Percentiles rank a stretch among this genome's conserved stretches.
Evolutionary conservation across 2,113 vertebrate genomes (phyloP).

Genomic region (Mellivora capensis): DNA sequence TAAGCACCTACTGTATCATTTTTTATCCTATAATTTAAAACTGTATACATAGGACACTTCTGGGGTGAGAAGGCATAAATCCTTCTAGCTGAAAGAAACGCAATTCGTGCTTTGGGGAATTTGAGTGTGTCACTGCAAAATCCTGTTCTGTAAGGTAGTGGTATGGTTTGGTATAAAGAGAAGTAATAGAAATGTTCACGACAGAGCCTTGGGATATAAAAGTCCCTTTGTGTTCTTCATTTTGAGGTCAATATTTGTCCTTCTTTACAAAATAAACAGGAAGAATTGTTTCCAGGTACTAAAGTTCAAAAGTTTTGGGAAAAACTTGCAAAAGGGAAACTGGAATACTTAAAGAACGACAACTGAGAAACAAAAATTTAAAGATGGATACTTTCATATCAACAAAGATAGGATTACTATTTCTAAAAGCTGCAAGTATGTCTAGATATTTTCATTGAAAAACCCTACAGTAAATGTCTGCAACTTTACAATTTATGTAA

Average conservation of each 20-base stretch:
- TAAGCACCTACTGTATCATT: background rate
- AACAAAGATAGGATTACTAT: background rate
- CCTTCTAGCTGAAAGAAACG: conserved; percentile 34
- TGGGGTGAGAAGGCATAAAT: background rate
- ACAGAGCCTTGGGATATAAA: background rate
- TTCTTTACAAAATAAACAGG: conserved; percentile 61
- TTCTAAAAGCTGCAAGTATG: background rate
- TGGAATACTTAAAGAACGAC: background rate
- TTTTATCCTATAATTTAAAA: conserved; percentile 25
- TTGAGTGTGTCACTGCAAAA: background rate
- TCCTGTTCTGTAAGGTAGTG: background rate
- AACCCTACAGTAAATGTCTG: background rate
- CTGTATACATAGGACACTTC: background rate
- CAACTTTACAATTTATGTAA: background rate
- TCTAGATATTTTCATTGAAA: background rate
- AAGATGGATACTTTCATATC: background rate
- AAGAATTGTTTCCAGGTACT: conserved; percentile 46
- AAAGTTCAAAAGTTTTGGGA: conserved; percentile 19
- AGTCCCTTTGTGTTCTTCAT: conserved; percentile 44
- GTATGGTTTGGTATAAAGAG: background rate
- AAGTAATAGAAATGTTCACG: conserved; percentile 5
- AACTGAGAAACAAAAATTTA: background rate
- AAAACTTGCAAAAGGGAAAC: conserved; percentile 3
- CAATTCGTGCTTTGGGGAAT: conserved; percentile 8
- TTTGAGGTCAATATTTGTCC: conserved; percentile 29